These are phyloP conservation scores for Leptinotarsa texana DNA, from an alignment of 1,140 invertebrate species.

Conservation along the genomic window DNA sequence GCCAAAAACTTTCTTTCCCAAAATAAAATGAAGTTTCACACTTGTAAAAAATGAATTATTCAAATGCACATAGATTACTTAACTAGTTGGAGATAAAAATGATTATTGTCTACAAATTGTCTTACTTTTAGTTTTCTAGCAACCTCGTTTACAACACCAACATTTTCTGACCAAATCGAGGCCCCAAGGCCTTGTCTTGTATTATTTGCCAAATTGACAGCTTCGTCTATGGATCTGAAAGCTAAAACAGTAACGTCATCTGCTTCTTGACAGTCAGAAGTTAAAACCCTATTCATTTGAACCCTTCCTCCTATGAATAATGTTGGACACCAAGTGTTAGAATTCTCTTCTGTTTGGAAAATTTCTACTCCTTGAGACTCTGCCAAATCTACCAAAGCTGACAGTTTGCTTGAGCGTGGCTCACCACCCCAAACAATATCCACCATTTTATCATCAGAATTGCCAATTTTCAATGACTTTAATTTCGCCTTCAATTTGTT, in stretches of 20 bases:
- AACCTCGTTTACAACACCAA: slow-evolving; percentile 62
- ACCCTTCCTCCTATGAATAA: slow-evolving; percentile 44
- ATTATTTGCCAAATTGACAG: slow-evolving; percentile 62
- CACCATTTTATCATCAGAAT: slow-evolving; percentile 56
- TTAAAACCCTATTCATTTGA: slow-evolving; percentile 47
- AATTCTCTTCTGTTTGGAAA: slow-evolving; percentile 30
- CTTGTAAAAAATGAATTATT: not conserved
- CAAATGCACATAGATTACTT: not conserved
- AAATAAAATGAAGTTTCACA: not conserved
- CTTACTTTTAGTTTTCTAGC: slow-evolving; percentile 56
- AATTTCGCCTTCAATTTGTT: slow-evolving; percentile 58
- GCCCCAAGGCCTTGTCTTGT: slow-evolving; percentile 59
- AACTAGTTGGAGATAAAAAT: too few species aligned
- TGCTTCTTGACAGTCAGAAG: slow-evolving; percentile 50
- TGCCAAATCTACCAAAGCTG: slow-evolving; percentile 31
- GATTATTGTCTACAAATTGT: not conserved
- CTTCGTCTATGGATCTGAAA: slow-evolving; percentile 67
- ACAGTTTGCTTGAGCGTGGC: slow-evolving; percentile 21
- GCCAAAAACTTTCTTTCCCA: too few species aligned
- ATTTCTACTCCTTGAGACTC: slow-evolving; percentile 42
- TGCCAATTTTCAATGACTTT: slow-evolving; percentile 56
- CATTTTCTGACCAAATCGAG: slow-evolving; percentile 65
- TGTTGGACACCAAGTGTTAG: slow-evolving; percentile 30
- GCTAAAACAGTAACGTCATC: slow-evolving; percentile 57
- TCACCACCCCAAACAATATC: slow-evolving; percentile 3